Base-by-base conservation (phyloP, 2,797 vertebrate genomes). In the Pitangus sulphuratus region DNA sequence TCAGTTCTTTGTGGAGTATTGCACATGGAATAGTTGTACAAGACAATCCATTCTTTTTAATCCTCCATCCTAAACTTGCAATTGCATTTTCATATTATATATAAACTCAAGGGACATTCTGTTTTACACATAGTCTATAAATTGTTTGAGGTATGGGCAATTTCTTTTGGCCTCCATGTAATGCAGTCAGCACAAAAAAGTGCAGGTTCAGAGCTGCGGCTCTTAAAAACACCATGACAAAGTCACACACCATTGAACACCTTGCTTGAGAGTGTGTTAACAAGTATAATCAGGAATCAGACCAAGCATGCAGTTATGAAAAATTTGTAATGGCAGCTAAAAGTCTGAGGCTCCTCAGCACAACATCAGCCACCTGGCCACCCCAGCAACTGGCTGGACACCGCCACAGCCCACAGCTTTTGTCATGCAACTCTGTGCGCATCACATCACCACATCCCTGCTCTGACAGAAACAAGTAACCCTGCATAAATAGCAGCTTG, bases 381-480 rank as follows among this genome's bases (percentile, higher is more conserved):
- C n/a, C 30, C 22, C 74, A 48, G n/a, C 2, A 0, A 44, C 54
- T 11, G 39, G 20, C 42, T 1, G 9, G 51, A 31, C 15, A 3
- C 25, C 7, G 26, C 8, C 51, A 44, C 58, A 53, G 50, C 25
- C 35, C 66, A 11, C 33, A 66, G 16, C 17, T 71, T 42, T 7
- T 70, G 61, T 61, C 31, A 20, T 12, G 15, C 33, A 45, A 7
- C 16, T n/a, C 39, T 31, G 6, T 48, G n/a, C 2, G 1, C 24
- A 9, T 33, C 17, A 31, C 26, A 40, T 18, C 40, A 35, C 28
- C 20, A 10, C 8, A 9, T 24, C 50, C 50, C 15, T 1, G 4
- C 33, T 65, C 57, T 26, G 56, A 13, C 42, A 77, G 51, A 20
- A 76, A 26, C 12, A 74, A 14, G 42, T 25, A 78, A 21, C 30